Evolutionary conservation across 2,888 invertebrate genomes (phyloP).

Genomic region (Himalopsyche kuldschensis): DNA sequence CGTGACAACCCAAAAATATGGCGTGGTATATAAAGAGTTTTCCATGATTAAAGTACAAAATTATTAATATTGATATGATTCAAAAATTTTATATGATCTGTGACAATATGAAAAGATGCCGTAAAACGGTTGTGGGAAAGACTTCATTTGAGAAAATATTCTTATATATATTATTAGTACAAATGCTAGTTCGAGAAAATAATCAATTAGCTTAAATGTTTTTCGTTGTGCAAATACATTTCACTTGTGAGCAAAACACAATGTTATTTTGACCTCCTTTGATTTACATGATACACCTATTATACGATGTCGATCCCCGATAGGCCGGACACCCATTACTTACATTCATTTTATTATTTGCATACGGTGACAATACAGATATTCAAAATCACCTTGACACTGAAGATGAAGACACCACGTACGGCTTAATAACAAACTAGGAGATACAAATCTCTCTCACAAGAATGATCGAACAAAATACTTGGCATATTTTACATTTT

Average conservation of each 20-base stretch:
- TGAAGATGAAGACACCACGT: neutral
- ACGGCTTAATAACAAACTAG: neutral
- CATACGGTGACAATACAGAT: neutral
- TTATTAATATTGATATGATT: too few species aligned
- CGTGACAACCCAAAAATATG: too few species aligned
- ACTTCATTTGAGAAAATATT: too few species aligned
- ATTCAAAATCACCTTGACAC: neutral
- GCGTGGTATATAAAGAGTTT: too few species aligned
- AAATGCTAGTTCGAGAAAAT: neutral
- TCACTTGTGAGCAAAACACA: neutral
- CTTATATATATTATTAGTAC: neutral
- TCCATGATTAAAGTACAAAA: too few species aligned
- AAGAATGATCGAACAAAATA: neutral
- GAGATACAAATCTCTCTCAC: neutral
- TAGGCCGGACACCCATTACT: neutral
- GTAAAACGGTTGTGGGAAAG: too few species aligned
- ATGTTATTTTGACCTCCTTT: neutral
- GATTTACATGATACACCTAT: neutral
- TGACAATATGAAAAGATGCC: too few species aligned
- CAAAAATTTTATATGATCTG: too few species aligned
- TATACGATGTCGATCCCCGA: neutral
- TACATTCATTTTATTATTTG: conserved; percentile 4
- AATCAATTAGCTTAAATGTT: neutral
- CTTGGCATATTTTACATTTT: neutral
- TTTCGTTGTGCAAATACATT: neutral